Percentiles rank a stretch among this genome's conserved stretches.
These are phyloP conservation scores for Apodemus agrarius DNA, from an alignment of 2,797 vertebrate species.

Conservation along the genomic window DNA sequence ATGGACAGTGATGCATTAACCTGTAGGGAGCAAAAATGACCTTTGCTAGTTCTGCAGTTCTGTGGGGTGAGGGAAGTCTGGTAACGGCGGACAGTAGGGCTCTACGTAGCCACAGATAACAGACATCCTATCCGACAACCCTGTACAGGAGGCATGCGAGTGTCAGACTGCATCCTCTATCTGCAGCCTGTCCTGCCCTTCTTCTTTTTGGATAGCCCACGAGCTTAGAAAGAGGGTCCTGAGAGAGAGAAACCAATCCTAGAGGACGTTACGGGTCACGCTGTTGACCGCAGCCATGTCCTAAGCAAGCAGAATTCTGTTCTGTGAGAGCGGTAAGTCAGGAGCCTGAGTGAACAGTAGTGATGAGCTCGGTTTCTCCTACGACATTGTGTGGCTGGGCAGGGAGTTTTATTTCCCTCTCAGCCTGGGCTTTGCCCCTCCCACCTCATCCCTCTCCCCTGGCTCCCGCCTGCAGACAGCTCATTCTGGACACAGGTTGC, in stretches of 20 bases:
- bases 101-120: not conserved
- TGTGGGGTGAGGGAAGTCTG: not conserved
- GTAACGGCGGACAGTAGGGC: not conserved
- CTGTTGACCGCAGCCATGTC: not conserved
- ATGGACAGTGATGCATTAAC: not conserved
- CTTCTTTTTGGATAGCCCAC: not conserved
- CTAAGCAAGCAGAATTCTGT: not conserved
- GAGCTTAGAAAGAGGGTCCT: not conserved
- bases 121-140: not conserved
- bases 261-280: not conserved
- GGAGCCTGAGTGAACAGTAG: not conserved
- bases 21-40: not conserved
- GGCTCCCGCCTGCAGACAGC: not conserved
- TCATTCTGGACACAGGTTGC: not conserved
- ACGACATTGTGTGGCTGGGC: not conserved
- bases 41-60: not conserved
- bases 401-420: constrained; percentile 60
- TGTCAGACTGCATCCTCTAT: not conserved
- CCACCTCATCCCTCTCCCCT: constrained; percentile 51
- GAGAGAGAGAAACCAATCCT: not conserved
- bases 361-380: not conserved
- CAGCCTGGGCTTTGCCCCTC: not conserved
- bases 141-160: rapidly evolving
- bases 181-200: no score
- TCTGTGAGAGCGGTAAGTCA: not conserved